A percentile compares a stretch with the other conserved stretches of the same genome.
Conservation (phyloP, 2,797 vertebrate genomes). For the Philypnodon macrostomus region DNA sequence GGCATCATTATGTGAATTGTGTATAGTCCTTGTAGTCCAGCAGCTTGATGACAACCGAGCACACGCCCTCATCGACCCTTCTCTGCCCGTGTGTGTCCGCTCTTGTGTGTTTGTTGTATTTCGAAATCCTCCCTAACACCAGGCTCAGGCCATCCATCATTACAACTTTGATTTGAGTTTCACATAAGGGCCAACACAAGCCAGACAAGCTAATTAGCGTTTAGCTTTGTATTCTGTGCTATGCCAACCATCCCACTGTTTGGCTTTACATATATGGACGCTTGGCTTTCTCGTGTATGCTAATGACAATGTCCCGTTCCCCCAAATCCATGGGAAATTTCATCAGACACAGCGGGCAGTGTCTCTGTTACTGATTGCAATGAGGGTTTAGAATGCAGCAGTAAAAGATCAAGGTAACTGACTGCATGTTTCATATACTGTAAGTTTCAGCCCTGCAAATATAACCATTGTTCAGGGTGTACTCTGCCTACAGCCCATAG, state of each 20-base stretch:
- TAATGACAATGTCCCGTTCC: constrained; percentile 58
- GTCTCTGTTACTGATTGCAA: background rate
- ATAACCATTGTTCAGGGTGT: background rate
- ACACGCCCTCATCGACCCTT: constrained; percentile 25
- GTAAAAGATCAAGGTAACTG: no score
- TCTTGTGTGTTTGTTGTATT: constrained; percentile 28
- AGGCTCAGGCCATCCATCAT: constrained; percentile 27
- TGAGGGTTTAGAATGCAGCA: no score
- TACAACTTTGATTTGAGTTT: constrained; percentile 14
- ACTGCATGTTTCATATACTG: no score
- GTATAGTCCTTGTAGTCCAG: background rate
- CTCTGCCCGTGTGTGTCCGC: constrained; percentile 20
- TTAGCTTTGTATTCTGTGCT: constrained; percentile 3
- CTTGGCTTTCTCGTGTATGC: constrained; percentile 50
- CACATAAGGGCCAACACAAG: constrained; percentile 13
- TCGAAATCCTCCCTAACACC: constrained; percentile 13
- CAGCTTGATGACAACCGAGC: constrained; percentile 9
- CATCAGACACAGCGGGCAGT: constrained; percentile 37
- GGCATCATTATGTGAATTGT: background rate
- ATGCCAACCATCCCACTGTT: constrained; percentile 15
- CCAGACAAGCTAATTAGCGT: constrained; percentile 18
- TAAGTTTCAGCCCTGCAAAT: no score
- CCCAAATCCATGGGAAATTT: constrained; percentile 31
- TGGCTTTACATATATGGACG: constrained; percentile 8
- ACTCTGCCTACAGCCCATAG: background rate